Evolutionary conservation across 2,797 vertebrate genomes (phyloP), one percentile per base, ranked within the genome.

Genomic region (Tinamus major): DNA sequence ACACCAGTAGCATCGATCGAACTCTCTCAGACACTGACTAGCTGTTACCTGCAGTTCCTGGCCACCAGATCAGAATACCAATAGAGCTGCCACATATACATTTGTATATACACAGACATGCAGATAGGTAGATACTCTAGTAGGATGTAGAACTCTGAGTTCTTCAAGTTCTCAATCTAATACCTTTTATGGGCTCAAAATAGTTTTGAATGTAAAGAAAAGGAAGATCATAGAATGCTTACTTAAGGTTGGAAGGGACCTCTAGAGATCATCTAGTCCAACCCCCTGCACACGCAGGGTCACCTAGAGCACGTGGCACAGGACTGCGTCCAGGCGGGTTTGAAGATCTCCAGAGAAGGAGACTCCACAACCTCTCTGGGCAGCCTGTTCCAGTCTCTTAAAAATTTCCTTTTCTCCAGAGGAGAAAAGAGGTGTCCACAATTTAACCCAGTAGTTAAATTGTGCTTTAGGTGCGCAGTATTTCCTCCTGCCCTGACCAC

Each of bases 381-480:
- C 35, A 35, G 35, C 35, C 35, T 35, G 35, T 35, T 6, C 35
- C 35, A 35, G 23, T 8, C 24, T 72, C 13, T 51, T 37, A 18
- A 39, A 61, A 86, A 48, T 0, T 8, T 65, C 20, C 13, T 75
- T 62, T 17, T 56, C 39, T 69, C 65, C 35, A 19, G 31, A 68
- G 27, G 16, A 44, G 13, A 1, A 13, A 67, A 75, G 16, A 6
- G 0, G 31, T 55, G 19, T 37, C 29, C 37, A 13, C 11, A 33
- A 11, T 12, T 1, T 1, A 12, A 24, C 8, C 1, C 2, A 1
- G 15, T 5, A n/a, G 20, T 58, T 41, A 33, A 46, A 23, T 12
- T 4, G 3, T 14, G 29, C 4, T 0, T 41, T 31, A 70, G 29
- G 41, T 29, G 37, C 13, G 1, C 3, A 3, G 26, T 5, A 19